Base-by-base conservation (phyloP, 2,113 vertebrate species). In the Neotragus pygmaeus region DNA sequence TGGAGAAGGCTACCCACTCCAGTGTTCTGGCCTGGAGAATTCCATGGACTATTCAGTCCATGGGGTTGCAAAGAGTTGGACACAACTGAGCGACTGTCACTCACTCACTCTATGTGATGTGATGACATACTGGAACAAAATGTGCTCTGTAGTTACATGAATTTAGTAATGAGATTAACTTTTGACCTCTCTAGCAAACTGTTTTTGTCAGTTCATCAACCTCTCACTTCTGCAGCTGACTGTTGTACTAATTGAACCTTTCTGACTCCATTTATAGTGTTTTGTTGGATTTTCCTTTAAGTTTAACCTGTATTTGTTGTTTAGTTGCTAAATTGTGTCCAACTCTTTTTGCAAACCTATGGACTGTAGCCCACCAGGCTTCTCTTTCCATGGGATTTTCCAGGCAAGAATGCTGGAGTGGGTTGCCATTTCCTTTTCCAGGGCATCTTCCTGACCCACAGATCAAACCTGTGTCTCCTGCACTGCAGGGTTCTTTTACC, bases 211-310 rank as follows among this genome's bases (percentile, higher is more conserved):
- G 0, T 43, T 92, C 28, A 43, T 75, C 53, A 58, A 36, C 33
- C 23, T 95, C 36, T 81, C 28, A 36, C 0, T 73, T 94, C 57
- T 53, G 6, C 43, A 92, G 2, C 73, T 94, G 12, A 39, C 6
- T 82, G 27, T 66, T 96, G 66, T 64, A 66, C 49, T 84, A 60
- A 55, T 2, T 89, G 58, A 94, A 60, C 86, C 53, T 90, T 96
- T 95, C 77, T 33, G 19, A 30, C 36, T 62, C 19, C 21, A 75
- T 90, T 96, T 73, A 28, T 91, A 33, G 23, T 90, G 45, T 77
- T 91, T 70, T 95, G 30, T 43, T 95, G 85, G 25, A 55, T 30
- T 94, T 95, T 89, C 39, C 8, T 58, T 90, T 83, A 55, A 93
- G 11, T 87, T 78, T 93, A 53, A 75, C 39, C 39, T 75, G 39